phyloP scores from a whole-genome alignment of 2,797 vertebrate genomes.

The Intellagama lesueurii region DNA sequence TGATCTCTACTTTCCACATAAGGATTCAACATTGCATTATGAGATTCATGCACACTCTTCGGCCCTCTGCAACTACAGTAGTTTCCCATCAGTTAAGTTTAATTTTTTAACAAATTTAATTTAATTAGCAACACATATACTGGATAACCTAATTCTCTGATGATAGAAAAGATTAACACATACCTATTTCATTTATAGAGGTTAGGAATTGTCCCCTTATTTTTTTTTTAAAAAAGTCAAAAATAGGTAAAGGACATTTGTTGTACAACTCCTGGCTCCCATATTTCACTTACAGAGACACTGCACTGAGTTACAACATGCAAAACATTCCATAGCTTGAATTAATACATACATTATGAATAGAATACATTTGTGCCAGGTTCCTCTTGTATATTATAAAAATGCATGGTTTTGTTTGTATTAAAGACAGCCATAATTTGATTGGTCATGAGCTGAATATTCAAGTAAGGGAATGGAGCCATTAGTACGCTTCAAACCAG shows the following conservation, averaged over 20 bases:
- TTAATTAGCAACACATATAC: slow-evolving; percentile 76
- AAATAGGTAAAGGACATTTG: slow-evolving; percentile 27
- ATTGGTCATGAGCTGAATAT: slow-evolving; percentile 62
- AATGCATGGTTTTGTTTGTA: slow-evolving; percentile 45
- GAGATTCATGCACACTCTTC: slow-evolving; percentile 75
- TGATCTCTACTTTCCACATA: slow-evolving; percentile 70
- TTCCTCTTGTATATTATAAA: slow-evolving; percentile 43
- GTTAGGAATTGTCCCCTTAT: background rate
- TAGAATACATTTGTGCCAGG: slow-evolving; percentile 45
- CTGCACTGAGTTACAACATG: slow-evolving; percentile 8
- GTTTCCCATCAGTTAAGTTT: slow-evolving; percentile 71
- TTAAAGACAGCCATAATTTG: slow-evolving; percentile 50
- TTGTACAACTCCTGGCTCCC: background rate
- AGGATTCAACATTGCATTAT: slow-evolving; percentile 70
- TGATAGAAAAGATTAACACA: slow-evolving; percentile 45
- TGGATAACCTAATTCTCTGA: slow-evolving; percentile 57
- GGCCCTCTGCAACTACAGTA: slow-evolving; percentile 67
- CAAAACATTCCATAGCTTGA: slow-evolving; percentile 18
- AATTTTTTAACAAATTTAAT: slow-evolving; percentile 73
- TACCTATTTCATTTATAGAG: slow-evolving; percentile 38
- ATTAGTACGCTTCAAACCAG: slow-evolving; percentile 24
- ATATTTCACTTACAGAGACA: slow-evolving; percentile 10
- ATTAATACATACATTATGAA: slow-evolving; percentile 46
- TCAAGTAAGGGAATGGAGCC: slow-evolving; percentile 50
- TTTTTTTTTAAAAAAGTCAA: background rate